Evolutionary conservation across 2,797 vertebrate species (phyloP), one percentile per base, ranked within the genome.

Genomic region (Delichon dasypus): DNA sequence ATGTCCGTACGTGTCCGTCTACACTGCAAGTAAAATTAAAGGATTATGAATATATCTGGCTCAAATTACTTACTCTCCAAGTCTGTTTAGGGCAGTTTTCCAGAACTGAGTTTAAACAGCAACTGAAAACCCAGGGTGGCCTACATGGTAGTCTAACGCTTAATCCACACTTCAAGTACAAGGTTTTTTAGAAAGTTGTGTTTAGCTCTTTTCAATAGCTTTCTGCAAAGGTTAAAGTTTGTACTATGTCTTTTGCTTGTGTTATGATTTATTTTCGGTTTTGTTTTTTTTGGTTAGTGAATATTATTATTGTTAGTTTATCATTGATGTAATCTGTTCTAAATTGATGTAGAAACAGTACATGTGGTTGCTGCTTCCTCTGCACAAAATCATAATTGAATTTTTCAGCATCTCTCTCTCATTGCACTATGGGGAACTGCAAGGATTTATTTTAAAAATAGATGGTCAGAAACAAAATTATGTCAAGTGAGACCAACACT

Each of bases 161-260:
- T 68, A 94, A 70, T 61, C 34, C n/a, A 71, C 36, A 61, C 25
- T 82, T 97, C 47, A 94, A 54, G 32, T 73, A 16, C 32, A 82
- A 86, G n/a, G 18, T 61, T 66, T 45, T 88, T 84, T 85, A 36
- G 71, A 76, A 75, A 44, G 19, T 36, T 72, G 32, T 51, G 22
- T 62, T 94, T 91, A 57, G 73, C 42, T 94, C n/a, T 64, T 91
- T 70, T 90, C 44, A 88, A 11, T 32, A 71, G 32, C 25, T 90
- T 93, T 85, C 77, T 68, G 23, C 25, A 60, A 75, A 96, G 44
- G 44, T 85, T 85, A 53, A 71, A 73, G 14, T 90, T 88, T 77
- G 51, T 67, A 30, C 5, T 40, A 19, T 26, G 13, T 16, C 9
- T 55, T 44, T 32, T 50, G 13, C 18, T 72, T 60, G 13, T 22